phyloP scores from a whole-genome alignment of 2,113 vertebrate genomes.

The Podilymbus podiceps region DNA sequence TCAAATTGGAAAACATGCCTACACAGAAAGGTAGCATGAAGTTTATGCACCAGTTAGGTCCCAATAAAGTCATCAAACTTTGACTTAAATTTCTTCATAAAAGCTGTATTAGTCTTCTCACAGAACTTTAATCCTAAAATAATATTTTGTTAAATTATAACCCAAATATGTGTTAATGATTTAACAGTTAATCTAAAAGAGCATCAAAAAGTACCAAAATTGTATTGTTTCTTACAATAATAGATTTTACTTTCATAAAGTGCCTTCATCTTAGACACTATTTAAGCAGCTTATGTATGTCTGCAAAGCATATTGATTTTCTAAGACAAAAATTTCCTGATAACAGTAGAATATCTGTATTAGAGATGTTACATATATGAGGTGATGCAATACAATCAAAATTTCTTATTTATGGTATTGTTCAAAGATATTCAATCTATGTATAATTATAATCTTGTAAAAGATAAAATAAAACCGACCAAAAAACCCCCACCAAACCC shows the following conservation, averaged over 20 bases:
- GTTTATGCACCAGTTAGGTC: not conserved
- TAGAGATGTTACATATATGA: not conserved
- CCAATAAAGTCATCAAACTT: not conserved
- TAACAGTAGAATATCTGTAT: not conserved
- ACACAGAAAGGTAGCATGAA: not conserved
- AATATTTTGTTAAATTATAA: not conserved
- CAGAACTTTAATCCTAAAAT: not conserved
- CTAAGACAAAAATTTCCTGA: not conserved
- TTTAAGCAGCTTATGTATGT: not conserved
- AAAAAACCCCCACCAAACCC: not conserved
- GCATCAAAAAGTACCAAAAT: not conserved
- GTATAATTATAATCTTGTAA: not conserved
- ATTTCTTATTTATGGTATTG: not conserved
- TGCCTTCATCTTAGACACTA: not conserved
- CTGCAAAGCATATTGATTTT: not conserved
- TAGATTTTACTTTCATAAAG: not conserved
- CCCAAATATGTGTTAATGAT: not conserved
- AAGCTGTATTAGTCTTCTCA: not conserved
- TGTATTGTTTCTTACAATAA: not conserved
- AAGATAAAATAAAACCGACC: not conserved
- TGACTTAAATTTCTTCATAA: not conserved
- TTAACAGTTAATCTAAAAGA: not conserved
- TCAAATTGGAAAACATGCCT: not conserved
- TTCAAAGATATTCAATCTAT: not conserved
- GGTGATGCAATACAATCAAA: not conserved